Conservation (phyloP, 2,888 invertebrate genomes). For the Tridacna gigas region DNA sequence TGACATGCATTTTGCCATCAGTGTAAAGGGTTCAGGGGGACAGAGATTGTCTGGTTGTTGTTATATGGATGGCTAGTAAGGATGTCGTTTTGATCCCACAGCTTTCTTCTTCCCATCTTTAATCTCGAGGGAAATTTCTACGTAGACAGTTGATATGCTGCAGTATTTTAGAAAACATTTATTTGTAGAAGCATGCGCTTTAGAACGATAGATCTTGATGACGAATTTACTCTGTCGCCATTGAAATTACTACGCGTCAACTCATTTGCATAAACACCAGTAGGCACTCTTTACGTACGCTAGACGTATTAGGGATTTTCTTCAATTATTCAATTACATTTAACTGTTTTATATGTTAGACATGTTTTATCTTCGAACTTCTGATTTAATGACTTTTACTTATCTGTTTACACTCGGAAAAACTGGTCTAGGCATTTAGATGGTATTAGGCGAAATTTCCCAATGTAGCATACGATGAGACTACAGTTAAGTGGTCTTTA, state of each 20-base stretch:
- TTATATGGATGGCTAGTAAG: neutral
- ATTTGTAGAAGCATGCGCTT: neutral
- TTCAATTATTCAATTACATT: too few relatives aligned
- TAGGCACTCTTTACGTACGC: too few relatives aligned
- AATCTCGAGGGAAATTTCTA: neutral
- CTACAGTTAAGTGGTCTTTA: too few relatives aligned
- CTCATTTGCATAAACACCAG: constrained; percentile 23
- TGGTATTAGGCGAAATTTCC: too few relatives aligned
- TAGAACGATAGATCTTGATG: constrained; percentile 5
- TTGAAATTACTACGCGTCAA: neutral
- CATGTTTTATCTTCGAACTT: too few relatives aligned
- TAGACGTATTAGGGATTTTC: too few relatives aligned
- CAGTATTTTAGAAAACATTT: neutral
- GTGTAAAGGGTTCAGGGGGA: neutral
- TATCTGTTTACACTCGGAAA: too few relatives aligned
- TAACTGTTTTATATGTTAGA: too few relatives aligned
- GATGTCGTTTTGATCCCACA: neutral
- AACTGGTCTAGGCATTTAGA: too few relatives aligned
- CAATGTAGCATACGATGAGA: too few relatives aligned
- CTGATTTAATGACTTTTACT: too few relatives aligned
- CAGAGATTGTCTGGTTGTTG: neutral
- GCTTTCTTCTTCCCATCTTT: neutral
- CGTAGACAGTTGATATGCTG: neutral
- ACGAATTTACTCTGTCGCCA: constrained; percentile 5
- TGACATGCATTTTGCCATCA: too few relatives aligned